Base-by-base conservation (phyloP, 2,797 vertebrate genomes). In the Hippocampus kuda region DNA sequence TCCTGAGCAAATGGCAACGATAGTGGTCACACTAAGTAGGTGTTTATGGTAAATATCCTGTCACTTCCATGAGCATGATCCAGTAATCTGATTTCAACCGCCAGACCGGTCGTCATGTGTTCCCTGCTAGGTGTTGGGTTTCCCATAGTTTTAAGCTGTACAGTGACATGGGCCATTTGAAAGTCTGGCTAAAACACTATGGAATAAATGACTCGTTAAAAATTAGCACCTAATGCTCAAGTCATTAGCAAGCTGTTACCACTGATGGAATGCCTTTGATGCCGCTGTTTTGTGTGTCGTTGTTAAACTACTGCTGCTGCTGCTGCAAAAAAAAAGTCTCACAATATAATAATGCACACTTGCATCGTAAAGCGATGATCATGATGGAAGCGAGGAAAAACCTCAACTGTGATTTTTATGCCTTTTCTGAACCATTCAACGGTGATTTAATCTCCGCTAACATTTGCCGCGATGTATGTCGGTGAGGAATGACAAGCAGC, bases 201-300 rank as follows among this genome's bases (percentile, higher is more conserved):
- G 79, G 84, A 85, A 84, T 78, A 89, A 91, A 87, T 89, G 77
- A 88, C 84, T 88, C 81, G 81, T 88, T 89, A 88, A 89, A 88
- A 89, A 89, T 91, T 85, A 85, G 81, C 77, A 80, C 83, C 78
- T 89, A 88, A 86, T 89, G 82, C 88, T 85, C 76, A 54, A 53
- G 81, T 86, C 84, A 87, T 88, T 88, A 87, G 84, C 81, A 82
- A 82, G 75, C 81, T 27, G 78, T 86, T 89, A 83, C 86, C 77
- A 70, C 74, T 73, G 59, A 46, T 83, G 87, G 87, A 89, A 89
- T 90, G 80, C 81, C 82, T 90, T 89, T 90, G 88, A 89, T 83
- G 86, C 70, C 20, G 38, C 74, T 83, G 79, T 81, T 85, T 85
- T 86, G 77, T 81, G 74, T 49, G 27, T 48, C 46, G 15, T 49